Percentiles rank a stretch among this genome's conserved stretches.
Conservation (phyloP, 2,888 invertebrate genomes). For the Encarsia formosa region DNA sequence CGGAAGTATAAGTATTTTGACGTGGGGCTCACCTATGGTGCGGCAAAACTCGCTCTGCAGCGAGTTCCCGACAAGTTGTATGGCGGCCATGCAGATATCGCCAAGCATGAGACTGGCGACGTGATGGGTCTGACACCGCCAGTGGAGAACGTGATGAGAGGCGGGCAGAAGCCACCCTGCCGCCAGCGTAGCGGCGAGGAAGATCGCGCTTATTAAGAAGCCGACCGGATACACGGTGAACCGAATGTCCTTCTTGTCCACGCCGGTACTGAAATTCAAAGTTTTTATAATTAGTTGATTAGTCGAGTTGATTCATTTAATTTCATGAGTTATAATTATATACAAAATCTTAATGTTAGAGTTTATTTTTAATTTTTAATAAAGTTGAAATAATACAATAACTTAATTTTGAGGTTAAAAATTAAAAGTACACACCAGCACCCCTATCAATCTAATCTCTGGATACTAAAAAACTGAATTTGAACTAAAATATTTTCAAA, state of each 20-base stretch:
- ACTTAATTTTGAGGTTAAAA: too few relatives aligned
- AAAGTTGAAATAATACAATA: too few relatives aligned
- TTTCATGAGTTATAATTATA: background rate
- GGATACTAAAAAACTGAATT: too few relatives aligned
- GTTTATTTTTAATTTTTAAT: too few relatives aligned
- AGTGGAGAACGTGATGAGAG: constrained; percentile 81
- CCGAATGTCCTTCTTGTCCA: constrained; percentile 52
- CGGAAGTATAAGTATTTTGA: too few relatives aligned
- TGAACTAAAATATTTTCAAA: too few relatives aligned
- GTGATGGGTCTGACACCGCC: constrained; percentile 85
- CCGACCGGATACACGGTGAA: constrained; percentile 74
- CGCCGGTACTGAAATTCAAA: too few relatives aligned
- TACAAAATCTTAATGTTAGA: too few relatives aligned
- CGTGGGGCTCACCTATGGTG: constrained; percentile 66
- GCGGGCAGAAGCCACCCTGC: constrained; percentile 76
- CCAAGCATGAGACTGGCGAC: constrained; percentile 79
- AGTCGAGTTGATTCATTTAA: background rate
- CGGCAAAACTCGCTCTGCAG: constrained; percentile 63
- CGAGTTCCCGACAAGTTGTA: constrained; percentile 65
- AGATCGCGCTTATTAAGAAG: constrained; percentile 74
- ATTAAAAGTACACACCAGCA: too few relatives aligned
- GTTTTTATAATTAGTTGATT: too few relatives aligned
- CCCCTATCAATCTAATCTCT: too few relatives aligned
- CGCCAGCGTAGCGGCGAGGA: constrained; percentile 75
- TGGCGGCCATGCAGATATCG: constrained; percentile 73